phyloP scores from a whole-genome alignment of 2,888 invertebrate genomes.

The Eupsilia transversa region DNA sequence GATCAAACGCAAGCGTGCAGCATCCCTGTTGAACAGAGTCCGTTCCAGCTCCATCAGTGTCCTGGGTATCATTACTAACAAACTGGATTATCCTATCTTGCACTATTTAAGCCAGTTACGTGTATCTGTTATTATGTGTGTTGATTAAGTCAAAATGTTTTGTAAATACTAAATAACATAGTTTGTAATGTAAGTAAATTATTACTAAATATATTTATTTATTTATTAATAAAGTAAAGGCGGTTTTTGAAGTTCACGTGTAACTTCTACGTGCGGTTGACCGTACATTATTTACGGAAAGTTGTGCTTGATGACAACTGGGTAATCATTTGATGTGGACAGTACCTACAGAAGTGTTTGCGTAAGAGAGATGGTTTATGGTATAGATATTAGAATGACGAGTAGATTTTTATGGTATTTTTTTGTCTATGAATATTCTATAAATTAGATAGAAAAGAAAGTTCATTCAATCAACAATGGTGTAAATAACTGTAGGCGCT shows the following conservation, averaged over 20 bases:
- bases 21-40: too few relatives aligned
- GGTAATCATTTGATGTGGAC: constrained; percentile 33
- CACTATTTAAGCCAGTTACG: not conserved
- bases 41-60: too few relatives aligned
- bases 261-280: not conserved
- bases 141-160: not conserved
- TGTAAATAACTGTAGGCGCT: not conserved
- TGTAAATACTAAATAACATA: not conserved
- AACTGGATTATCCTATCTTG: not conserved
- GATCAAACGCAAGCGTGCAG: too few relatives aligned
- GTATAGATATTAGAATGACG: constrained; percentile 28
- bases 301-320: constrained; percentile 43
- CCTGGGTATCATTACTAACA: too few relatives aligned
- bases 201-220: not conserved
- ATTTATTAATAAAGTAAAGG: not conserved
- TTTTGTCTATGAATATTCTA: constrained; percentile 3
- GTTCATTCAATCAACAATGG: not conserved
- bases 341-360: constrained; percentile 26
- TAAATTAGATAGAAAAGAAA: not conserved
- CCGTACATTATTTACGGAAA: constrained; percentile 38
- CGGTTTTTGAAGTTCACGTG: not conserved
- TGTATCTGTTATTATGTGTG: not conserved
- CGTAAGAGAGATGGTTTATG: constrained; percentile 32
- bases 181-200: not conserved
- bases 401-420: constrained; percentile 21